Evolutionary conservation across 2,888 invertebrate genomes (phyloP).

Genomic region (Belgica antarctica): DNA sequence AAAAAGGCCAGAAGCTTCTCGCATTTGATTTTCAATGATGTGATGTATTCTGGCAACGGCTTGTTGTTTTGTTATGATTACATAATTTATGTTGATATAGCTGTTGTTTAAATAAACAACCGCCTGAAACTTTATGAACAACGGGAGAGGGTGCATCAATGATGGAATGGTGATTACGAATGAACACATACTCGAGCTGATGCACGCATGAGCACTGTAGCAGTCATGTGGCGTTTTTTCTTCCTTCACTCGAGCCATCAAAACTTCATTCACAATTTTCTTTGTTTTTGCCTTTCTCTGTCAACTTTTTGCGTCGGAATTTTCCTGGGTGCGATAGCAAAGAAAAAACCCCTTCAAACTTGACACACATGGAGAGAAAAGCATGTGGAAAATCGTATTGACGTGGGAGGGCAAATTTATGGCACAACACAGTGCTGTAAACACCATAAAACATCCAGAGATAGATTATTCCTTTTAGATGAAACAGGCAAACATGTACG

Average conservation of each 20-base stretch:
- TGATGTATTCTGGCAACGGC: not conserved
- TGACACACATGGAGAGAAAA: not conserved
- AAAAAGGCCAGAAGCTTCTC: not conserved
- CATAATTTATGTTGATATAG: constrained; percentile 39
- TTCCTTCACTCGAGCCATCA: not conserved
- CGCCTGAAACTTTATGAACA: not conserved
- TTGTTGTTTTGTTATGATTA: constrained; percentile 36
- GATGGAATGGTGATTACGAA: not conserved
- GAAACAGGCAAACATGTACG: not conserved
- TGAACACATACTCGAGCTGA: constrained; percentile 6
- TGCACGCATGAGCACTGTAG: constrained; percentile 30
- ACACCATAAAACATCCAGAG: constrained; percentile 2
- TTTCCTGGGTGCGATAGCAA: no score
- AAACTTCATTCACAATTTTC: constrained; percentile 2
- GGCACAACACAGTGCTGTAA: constrained; percentile 1
- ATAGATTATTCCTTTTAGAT: no score
- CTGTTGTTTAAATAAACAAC: constrained; percentile 17
- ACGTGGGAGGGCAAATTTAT: not conserved
- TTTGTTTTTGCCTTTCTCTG: constrained; percentile 13
- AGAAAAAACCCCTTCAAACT: not conserved
- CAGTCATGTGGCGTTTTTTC: constrained; percentile 32
- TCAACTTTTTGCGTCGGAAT: not conserved
- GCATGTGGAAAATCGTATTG: not conserved
- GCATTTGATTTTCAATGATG: not conserved
- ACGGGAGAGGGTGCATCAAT: not conserved